Base-by-base conservation (phyloP, 2,113 vertebrate genomes). In the Anhinga anhinga region DNA sequence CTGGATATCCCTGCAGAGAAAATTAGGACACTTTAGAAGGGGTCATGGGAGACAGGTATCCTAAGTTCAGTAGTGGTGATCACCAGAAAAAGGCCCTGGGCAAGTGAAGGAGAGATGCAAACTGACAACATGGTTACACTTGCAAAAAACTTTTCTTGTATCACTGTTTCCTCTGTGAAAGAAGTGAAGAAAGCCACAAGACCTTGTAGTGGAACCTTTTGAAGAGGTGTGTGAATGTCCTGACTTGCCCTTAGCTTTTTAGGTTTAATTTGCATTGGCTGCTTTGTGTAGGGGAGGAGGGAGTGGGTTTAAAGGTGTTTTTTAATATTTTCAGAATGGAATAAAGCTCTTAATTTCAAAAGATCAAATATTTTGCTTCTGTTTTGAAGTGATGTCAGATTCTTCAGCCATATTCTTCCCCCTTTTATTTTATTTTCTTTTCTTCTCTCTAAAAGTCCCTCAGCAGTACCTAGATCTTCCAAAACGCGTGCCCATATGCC, bases 211-310 rank as follows among this genome's bases (percentile, higher is more conserved):
- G 49, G 17, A 88, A 76, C 16, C n/a, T 79, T 92, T 72, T 89
- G 59, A 88, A 78, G 69, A 84, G 27, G 7, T 45, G 4, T 66
- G 19, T 70, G n/a, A 85, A 49, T 95, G 69, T 69, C 53, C 73
- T 94, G 81, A 91, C 36, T 72, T 94, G 36, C 69, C 52, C 61
- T 91, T 7, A 65, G 49, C 61, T 79, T 91, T 95, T 92, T 52
- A 69, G 49, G 13, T 73, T 92, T 85, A 52, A 86, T 84, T 89
- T 88, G 15, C 47, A 9, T 88, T 55, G 59, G 21, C 21, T 78
- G 5, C 59, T 90, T 78, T 49, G 13, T 25, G 29, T 59, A 44
- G 17, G 5, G 53, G 25, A 82, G 53, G 27, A 88, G 22, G 4
- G 11, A 77, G 18, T 86, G 40, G 18, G 20, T 23, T 90, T 86